Evolutionary conservation across 2,888 invertebrate species (phyloP).

Genomic region (Lymantria monacha): DNA sequence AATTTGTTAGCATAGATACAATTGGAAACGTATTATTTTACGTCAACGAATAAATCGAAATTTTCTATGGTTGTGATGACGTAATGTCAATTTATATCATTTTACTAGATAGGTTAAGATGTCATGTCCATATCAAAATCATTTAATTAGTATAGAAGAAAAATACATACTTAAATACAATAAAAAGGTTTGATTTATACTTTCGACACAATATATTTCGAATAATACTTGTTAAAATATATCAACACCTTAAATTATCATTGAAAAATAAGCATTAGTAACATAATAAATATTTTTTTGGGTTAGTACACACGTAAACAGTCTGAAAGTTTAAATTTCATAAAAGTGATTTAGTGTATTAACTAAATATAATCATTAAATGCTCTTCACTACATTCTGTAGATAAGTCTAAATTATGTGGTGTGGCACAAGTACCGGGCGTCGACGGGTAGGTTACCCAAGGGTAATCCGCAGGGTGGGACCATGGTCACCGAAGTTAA

Average conservation of each 20-base stretch:
- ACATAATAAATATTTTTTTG: not conserved
- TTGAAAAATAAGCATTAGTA: not conserved
- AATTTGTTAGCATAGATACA: too few species aligned
- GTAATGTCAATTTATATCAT: not conserved
- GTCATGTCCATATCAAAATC: conserved; percentile 78
- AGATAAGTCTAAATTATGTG: too few species aligned
- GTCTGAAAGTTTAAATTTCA: conserved; percentile 26
- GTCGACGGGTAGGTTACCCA: too few species aligned
- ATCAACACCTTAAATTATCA: not conserved
- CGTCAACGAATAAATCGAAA: not conserved
- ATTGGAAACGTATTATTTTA: too few species aligned
- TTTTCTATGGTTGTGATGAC: not conserved
- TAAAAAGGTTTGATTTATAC: conserved; percentile 18
- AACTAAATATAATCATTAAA: too few species aligned
- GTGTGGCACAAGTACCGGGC: too few species aligned
- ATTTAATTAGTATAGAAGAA: conserved; percentile 56
- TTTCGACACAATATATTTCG: not conserved
- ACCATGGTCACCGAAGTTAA: too few species aligned
- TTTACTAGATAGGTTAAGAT: conserved; percentile 58
- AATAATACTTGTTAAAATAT: not conserved
- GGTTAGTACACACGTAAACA: conserved; percentile 36
- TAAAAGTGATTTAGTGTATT: too few species aligned
- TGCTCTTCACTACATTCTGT: too few species aligned
- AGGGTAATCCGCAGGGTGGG: too few species aligned
- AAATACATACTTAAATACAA: conserved; percentile 47